phyloP scores from a whole-genome alignment of 2,888 invertebrate genomes.

The Dicyrtomina minuta region DNA sequence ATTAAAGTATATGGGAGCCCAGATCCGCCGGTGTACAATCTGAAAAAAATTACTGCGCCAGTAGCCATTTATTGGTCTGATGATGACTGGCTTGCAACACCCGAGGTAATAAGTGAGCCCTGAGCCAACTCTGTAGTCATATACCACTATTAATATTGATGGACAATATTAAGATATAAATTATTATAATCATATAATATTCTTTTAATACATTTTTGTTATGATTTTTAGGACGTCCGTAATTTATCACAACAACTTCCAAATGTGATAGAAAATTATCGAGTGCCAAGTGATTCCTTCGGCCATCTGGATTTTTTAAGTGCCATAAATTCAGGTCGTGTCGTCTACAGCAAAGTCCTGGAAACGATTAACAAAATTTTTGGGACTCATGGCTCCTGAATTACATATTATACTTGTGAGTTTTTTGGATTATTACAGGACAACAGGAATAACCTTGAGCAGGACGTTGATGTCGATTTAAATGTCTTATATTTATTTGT shows the following conservation, averaged over 20 bases:
- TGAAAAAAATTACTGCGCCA: conserved; percentile 56
- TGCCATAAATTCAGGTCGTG: conserved; percentile 64
- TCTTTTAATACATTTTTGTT: no score
- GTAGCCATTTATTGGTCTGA: conserved; percentile 67
- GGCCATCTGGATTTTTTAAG: conserved; percentile 73
- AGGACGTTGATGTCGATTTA: no score
- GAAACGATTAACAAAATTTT: conserved; percentile 56
- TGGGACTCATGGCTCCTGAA: no score
- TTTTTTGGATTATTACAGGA: no score
- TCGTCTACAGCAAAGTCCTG: conserved; percentile 64
- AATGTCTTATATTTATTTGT: no score
- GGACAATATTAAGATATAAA: no score
- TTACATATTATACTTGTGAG: no score
- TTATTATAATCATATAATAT: no score
- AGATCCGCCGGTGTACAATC: conserved; percentile 40
- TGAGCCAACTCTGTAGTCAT: no score
- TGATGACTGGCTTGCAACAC: conserved; percentile 65
- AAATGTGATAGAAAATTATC: conserved; percentile 63
- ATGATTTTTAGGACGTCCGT: conserved; percentile 62
- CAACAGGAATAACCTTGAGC: no score
- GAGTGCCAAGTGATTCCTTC: conserved; percentile 65
- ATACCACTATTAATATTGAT: background rate
- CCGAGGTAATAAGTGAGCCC: conserved; percentile 12
- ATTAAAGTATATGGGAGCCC: conserved; percentile 32
- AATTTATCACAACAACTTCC: conserved; percentile 62